Percentiles rank a stretch among this genome's conserved stretches.
phyloP scores from a whole-genome alignment of 2,113 vertebrate species.

The Lasiurus borealis region DNA sequence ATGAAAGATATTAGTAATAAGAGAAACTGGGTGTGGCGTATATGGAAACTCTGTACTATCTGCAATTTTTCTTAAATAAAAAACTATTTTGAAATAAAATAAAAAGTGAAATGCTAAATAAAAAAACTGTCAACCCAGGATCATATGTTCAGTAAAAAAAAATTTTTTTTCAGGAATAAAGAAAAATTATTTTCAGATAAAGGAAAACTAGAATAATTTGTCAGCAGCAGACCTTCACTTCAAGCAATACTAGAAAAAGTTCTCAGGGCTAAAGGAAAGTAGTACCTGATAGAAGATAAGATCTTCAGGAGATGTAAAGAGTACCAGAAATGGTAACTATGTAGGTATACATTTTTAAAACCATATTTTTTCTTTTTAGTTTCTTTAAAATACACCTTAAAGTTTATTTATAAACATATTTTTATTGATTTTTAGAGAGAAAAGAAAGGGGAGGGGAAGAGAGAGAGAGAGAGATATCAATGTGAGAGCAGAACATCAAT shows the following conservation, averaged over 20 bases:
- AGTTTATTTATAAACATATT: too few relatives aligned
- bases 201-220: neutral
- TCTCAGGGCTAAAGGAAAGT: neutral
- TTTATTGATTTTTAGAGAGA: too few relatives aligned
- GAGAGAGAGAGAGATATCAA: too few relatives aligned
- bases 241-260: neutral
- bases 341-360: neutral
- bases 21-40: neutral
- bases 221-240: neutral
- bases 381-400: neutral
- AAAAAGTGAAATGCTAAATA: neutral
- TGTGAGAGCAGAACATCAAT: too few relatives aligned
- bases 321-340: neutral
- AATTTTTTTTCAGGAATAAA: neutral
- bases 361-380: conserved; percentile 11
- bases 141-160: conserved; percentile 5
- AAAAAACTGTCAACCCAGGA: neutral
- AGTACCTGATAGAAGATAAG: neutral
- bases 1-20: neutral
- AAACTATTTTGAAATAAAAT: neutral
- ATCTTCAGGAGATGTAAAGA: neutral
- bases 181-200: neutral
- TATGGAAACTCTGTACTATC: neutral
- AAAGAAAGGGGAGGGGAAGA: too few relatives aligned
- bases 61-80: neutral